phyloP scores from a whole-genome alignment of 2,888 invertebrate genomes.

The Agonopterix subpropinquella region DNA sequence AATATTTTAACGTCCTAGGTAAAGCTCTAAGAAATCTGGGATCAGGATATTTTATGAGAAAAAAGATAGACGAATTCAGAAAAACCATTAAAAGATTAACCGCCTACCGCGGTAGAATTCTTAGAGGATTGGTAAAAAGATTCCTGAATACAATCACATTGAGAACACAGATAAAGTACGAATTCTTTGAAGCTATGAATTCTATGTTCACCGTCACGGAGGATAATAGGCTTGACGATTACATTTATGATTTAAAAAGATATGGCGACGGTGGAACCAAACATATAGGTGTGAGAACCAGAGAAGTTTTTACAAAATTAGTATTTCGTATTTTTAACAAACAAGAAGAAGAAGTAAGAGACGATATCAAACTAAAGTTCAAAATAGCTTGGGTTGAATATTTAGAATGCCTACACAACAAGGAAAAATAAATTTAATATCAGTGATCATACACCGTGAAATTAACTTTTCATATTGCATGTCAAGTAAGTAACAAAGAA shows the following conservation, averaged over 20 bases:
- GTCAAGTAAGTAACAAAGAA: too few relatives aligned
- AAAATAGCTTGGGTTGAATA: slow-evolving; percentile 37
- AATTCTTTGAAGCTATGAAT: slow-evolving; percentile 39
- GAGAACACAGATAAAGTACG: slow-evolving; percentile 25
- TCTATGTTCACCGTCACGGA: slow-evolving; percentile 27
- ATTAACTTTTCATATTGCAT: too few relatives aligned
- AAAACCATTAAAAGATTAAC: slow-evolving; percentile 28
- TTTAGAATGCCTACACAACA: slow-evolving; percentile 12
- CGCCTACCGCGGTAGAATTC: slow-evolving; percentile 17
- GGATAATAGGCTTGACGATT: slow-evolving; percentile 39
- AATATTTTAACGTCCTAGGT: slow-evolving; percentile 34
- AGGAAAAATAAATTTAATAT: too few relatives aligned
- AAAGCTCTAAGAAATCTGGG: slow-evolving; percentile 28
- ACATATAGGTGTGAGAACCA: slow-evolving; percentile 32
- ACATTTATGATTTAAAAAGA: slow-evolving; percentile 35
- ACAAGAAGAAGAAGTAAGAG: slow-evolving; percentile 20
- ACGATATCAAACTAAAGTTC: slow-evolving; percentile 35
- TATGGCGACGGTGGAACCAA: slow-evolving; percentile 25
- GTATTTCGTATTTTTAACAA: slow-evolving; percentile 30
- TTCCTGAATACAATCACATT: slow-evolving; percentile 29
- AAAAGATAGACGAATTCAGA: slow-evolving; percentile 28
- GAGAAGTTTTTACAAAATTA: slow-evolving; percentile 26
- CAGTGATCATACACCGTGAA: too few relatives aligned
- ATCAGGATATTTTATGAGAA: slow-evolving; percentile 25
- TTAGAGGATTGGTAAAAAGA: slow-evolving; percentile 20